These are phyloP conservation scores for Ophion costatus DNA, from an alignment of 2,888 invertebrate genomes.

Conservation along the genomic window DNA sequence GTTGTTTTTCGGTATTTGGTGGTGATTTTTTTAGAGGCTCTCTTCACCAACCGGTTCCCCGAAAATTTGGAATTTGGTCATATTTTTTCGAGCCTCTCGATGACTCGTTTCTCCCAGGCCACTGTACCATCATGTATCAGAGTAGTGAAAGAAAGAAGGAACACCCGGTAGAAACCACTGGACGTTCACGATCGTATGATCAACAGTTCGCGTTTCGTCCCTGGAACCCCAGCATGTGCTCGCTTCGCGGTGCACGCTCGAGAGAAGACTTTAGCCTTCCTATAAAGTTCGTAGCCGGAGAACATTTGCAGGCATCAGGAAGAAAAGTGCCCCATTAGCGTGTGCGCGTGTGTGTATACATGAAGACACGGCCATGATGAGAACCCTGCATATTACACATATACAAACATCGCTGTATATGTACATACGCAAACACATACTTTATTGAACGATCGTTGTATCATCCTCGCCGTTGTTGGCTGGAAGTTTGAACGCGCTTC, in stretches of 20 bases:
- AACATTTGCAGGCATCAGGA: constrained; percentile 71
- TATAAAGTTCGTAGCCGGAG: constrained; percentile 20
- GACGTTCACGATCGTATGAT: constrained; percentile 42
- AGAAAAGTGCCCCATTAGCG: constrained; percentile 72
- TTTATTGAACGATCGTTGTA: constrained; percentile 66
- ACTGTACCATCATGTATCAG: too few species aligned
- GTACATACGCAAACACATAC: too few species aligned
- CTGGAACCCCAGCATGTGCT: constrained; percentile 24
- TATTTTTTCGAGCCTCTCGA: too few species aligned
- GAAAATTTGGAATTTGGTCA: too few species aligned
- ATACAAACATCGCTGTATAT: constrained; percentile 7
- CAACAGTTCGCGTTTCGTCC: constrained; percentile 34
- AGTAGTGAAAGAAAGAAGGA: constrained; percentile 12
- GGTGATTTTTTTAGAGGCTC: too few species aligned
- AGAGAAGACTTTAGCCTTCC: constrained; percentile 37
- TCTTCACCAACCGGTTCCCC: too few species aligned
- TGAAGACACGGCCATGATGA: constrained; percentile 9
- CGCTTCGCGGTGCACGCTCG: constrained; percentile 3
- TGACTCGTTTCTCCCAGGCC: too few species aligned
- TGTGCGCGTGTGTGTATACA: neutral
- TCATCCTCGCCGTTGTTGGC: constrained; percentile 66
- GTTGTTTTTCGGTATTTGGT: too few species aligned
- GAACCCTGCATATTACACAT: neutral
- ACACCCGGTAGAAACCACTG: constrained; percentile 39
- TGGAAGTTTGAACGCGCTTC: constrained; percentile 70